Base-by-base conservation (phyloP, 2,797 vertebrate species). In the Sitta carolinensis region DNA sequence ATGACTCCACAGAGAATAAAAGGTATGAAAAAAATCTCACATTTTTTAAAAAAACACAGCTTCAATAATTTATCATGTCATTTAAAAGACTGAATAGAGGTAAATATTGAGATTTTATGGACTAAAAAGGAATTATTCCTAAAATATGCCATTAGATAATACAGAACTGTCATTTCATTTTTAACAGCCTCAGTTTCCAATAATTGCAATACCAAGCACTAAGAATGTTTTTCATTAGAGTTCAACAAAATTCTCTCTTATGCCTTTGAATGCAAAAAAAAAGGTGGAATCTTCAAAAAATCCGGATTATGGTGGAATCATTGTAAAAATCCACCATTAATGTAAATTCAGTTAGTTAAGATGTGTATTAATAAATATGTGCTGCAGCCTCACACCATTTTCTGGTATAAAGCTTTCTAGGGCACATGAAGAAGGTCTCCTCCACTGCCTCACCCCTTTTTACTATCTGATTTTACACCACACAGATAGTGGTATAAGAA, bases 1-100 rank as follows among this genome's bases (percentile, higher is more conserved):
- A 95, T 87, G 16, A 90, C 76, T 95, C 63, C 70, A 82, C 21
- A 52, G 70, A 94, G 32, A 32, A 89, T 66, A 90, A 95, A 88
- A 92, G 51, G 78, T 78, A 94, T 42, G 73, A 54, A 95, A 92
- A 81, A 74, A 47, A n/a, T 3, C 66, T 70, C 84, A 55, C 16
- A 30, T 87, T 18, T 54, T 87, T 75, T 21, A 10, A 11, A 48
- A 94, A 94, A 91, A 63, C 32, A 74, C 5, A 48, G 38, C 23
- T 87, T 90, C 50, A 77, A 72, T 83, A 90, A 77, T 42, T 58
- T 69, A 40, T 79, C 6, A 2, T 59, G n/a, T n/a, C 9, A 70
- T 89, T 88, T 89, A 83, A 86, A 68, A 61, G 47, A 57, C 55
- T 58, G 36, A 78, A 22, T 59, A 51, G 20, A 86, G 5, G 47